Percentiles rank a stretch among this genome's conserved stretches.
Conservation (phyloP, 2,797 vertebrate species). For the Vireo griseus region DNA sequence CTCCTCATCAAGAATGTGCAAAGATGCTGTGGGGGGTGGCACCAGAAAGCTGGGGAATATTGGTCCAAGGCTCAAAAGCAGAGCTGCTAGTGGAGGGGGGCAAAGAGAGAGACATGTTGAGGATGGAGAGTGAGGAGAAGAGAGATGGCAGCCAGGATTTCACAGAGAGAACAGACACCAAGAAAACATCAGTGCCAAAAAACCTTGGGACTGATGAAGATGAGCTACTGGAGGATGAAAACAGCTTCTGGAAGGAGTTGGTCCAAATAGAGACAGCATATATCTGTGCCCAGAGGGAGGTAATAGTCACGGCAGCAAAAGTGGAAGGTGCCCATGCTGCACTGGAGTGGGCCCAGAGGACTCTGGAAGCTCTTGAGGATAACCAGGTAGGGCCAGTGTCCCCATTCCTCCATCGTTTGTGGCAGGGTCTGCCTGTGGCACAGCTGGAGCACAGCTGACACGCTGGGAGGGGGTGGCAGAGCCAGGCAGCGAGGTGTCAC, state of each 20-base stretch:
- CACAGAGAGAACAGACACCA: not conserved
- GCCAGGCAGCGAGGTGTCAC: fast-evolving
- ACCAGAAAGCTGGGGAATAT: not conserved
- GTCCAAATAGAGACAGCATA: not conserved
- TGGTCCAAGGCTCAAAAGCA: not conserved
- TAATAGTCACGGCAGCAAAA: not conserved
- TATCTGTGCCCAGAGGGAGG: not conserved
- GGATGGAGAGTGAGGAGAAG: not conserved
- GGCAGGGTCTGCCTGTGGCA: not conserved
- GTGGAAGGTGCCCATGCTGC: not conserved
- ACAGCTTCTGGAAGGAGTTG: not conserved
- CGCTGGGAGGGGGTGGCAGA: not conserved
- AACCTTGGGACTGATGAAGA: not conserved
- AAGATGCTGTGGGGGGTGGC: fast-evolving
- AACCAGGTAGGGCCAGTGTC: constrained; percentile 24
- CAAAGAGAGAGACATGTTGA: not conserved
- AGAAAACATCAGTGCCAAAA: not conserved
- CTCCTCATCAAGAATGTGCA: not conserved
- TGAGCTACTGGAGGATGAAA: not conserved
- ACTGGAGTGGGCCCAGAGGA: not conserved
- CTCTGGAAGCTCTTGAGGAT: not conserved
- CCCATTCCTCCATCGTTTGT: not conserved
- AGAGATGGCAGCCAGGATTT: not conserved
- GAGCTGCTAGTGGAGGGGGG: not conserved
- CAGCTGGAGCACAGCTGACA: not conserved